phyloP scores from a whole-genome alignment of 2,113 vertebrate species.

The Nycticryphes semicollaris region DNA sequence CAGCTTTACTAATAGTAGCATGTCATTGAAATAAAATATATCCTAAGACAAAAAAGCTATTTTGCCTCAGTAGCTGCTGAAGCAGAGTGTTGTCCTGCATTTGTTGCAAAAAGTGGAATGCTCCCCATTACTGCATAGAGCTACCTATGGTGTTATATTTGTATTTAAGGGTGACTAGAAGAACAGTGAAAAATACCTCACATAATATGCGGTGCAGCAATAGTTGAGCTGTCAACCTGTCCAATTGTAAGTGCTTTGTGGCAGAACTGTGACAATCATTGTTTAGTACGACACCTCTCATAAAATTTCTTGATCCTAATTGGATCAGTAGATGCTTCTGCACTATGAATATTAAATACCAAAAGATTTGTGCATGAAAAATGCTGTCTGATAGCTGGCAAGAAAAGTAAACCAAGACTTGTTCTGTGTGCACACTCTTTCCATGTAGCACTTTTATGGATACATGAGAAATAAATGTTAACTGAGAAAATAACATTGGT shows the following conservation, averaged over 20 bases:
- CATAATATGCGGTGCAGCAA: not conserved
- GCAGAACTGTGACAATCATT: not conserved
- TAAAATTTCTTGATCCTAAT: not conserved
- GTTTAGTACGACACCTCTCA: not conserved
- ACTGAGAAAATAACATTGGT: not conserved
- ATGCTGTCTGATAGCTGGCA: not conserved
- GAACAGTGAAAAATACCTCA: not conserved
- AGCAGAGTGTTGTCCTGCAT: not conserved
- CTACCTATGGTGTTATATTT: not conserved
- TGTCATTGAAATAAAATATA: not conserved
- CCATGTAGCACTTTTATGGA: not conserved
- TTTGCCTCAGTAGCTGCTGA: not conserved
- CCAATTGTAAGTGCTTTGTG: not conserved
- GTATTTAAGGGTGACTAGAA: not conserved
- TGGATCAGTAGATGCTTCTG: not conserved
- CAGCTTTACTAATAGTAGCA: not conserved
- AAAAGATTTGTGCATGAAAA: not conserved
- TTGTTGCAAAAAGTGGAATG: not conserved
- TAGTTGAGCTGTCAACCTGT: not conserved
- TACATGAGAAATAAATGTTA: conserved; percentile 19
- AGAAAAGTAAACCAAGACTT: not conserved
- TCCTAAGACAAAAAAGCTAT: not conserved
- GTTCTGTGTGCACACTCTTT: not conserved
- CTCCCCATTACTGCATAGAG: not conserved
- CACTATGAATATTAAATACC: not conserved